Evolutionary conservation across 1,140 invertebrate species (phyloP).

Genomic region (Colletes gigas): DNA sequence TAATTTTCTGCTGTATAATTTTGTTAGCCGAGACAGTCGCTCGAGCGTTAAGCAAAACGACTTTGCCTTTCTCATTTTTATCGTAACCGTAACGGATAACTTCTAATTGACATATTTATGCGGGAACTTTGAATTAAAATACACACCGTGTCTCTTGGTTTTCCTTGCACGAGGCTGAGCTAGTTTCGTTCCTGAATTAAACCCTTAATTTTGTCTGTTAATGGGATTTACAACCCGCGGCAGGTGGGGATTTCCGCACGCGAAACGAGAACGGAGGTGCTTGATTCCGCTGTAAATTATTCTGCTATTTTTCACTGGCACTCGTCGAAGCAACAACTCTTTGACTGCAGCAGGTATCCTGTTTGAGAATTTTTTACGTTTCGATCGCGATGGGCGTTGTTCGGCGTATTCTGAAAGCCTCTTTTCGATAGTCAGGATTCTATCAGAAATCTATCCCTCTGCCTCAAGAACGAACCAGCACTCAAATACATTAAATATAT

Average conservation of each 20-base stretch:
- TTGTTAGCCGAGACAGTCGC: background rate
- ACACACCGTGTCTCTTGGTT: background rate
- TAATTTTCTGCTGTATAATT: background rate
- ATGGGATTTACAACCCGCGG: slow-evolving; percentile 26
- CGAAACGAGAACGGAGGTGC: slow-evolving; percentile 21
- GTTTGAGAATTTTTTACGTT: background rate
- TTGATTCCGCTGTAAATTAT: slow-evolving; percentile 33
- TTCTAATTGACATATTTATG: slow-evolving; percentile 21
- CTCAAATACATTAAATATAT: no score
- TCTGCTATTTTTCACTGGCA: slow-evolving; percentile 7
- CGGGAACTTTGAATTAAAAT: slow-evolving; percentile 22
- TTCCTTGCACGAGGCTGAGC: background rate
- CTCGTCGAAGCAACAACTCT: background rate
- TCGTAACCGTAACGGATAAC: background rate
- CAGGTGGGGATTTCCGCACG: background rate
- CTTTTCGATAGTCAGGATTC: no score
- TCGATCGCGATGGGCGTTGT: background rate
- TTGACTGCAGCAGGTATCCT: background rate
- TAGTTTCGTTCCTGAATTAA: slow-evolving; percentile 21
- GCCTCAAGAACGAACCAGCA: no score
- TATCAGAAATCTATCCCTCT: no score
- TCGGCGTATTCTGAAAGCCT: no score
- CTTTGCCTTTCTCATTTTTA: background rate
- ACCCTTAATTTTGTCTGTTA: slow-evolving; percentile 32
- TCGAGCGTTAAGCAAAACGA: background rate